Evolutionary conservation across 2,113 vertebrate species (phyloP).

Genomic region (Brachypodius melanocephalos): DNA sequence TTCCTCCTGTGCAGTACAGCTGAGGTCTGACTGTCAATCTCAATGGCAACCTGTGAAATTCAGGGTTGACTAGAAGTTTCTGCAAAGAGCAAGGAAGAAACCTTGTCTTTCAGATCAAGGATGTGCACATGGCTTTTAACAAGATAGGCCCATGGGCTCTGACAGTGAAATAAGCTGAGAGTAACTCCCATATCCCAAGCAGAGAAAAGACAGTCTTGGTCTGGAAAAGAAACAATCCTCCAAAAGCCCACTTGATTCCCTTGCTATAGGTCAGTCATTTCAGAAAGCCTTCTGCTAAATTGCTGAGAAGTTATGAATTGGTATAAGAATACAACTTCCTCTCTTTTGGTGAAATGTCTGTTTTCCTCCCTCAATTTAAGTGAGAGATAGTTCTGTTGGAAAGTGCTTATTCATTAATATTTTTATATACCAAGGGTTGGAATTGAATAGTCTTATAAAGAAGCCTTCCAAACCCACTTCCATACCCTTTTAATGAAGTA

Average conservation of each 20-base stretch:
- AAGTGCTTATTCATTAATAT: not conserved
- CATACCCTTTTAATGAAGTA: not conserved
- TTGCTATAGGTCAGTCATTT: not conserved
- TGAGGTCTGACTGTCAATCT: not conserved
- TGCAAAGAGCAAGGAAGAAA: not conserved
- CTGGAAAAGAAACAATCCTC: not conserved
- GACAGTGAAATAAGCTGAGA: not conserved
- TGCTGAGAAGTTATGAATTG: not conserved
- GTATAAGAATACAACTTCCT: not conserved
- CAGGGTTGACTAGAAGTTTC: not conserved
- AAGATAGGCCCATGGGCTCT: not conserved
- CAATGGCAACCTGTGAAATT: not conserved
- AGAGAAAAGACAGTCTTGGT: not conserved
- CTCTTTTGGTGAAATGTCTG: not conserved
- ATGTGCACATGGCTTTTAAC: not conserved
- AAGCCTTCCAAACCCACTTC: not conserved
- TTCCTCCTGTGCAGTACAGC: not conserved
- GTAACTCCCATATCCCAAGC: not conserved
- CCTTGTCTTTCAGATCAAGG: not conserved
- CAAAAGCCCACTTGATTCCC: not conserved
- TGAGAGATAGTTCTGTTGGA: not conserved
- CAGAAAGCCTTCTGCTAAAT: not conserved
- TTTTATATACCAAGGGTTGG: not conserved
- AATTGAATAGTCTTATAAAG: not conserved
- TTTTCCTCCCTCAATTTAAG: not conserved